Evolutionary conservation across 2,888 invertebrate species (phyloP).

Genomic region (Ophioninae sp.): DNA sequence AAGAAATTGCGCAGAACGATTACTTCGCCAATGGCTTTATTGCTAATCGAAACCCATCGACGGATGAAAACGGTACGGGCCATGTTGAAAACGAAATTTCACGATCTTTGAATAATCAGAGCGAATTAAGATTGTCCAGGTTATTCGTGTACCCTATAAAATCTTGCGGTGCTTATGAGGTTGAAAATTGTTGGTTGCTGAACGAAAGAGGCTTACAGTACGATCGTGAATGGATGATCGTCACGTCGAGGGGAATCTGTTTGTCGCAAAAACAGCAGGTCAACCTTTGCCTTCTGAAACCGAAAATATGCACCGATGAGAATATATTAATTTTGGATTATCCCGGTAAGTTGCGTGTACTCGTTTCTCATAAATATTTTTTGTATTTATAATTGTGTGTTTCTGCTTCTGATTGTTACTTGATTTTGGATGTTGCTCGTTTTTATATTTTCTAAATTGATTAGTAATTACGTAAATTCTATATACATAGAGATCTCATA

Average conservation of each 20-base stretch:
- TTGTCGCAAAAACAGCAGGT: conserved; percentile 94
- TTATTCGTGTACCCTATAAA: conserved; percentile 94
- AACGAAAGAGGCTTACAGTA: conserved; percentile 90
- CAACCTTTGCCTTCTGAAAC: conserved; percentile 89
- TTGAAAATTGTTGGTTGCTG: conserved; percentile 87
- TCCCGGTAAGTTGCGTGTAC: conserved; percentile 81
- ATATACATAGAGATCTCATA: too few relatives aligned
- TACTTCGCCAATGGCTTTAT: conserved; percentile 11
- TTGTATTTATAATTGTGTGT: too few relatives aligned
- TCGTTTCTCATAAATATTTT: neutral
- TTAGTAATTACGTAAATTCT: neutral
- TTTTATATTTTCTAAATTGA: neutral
- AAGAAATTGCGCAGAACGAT: neutral
- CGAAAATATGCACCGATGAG: conserved; percentile 85
- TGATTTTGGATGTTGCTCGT: neutral
- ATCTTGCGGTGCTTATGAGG: conserved; percentile 92
- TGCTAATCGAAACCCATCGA: conserved; percentile 7
- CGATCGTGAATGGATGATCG: conserved; percentile 97
- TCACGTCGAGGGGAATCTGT: conserved; percentile 90
- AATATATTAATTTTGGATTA: conserved; percentile 84
- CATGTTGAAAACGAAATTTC: conserved; percentile 24
- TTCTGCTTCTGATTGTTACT: neutral
- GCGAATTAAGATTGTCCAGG: conserved; percentile 75
- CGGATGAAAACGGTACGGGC: conserved; percentile 13
- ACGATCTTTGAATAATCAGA: neutral